Percentiles rank a stretch among this genome's conserved stretches.
phyloP scores from a whole-genome alignment of 2,113 vertebrate genomes.

The Pagrus major region DNA sequence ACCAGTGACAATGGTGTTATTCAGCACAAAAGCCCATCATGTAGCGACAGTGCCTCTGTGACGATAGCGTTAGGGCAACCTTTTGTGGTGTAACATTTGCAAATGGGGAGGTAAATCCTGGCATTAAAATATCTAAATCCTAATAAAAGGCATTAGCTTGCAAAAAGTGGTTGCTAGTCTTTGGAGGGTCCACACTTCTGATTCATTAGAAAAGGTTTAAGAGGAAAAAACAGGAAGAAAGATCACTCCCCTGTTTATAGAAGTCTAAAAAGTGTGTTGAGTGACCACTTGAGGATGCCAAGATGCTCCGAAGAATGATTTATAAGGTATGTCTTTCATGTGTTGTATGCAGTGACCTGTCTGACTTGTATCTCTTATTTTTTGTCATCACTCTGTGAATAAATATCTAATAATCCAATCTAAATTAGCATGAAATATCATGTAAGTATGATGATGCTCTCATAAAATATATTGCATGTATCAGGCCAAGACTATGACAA shows the following conservation, averaged over 20 bases:
- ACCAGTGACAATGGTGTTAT: no score
- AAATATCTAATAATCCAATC: background rate
- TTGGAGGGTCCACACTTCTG: background rate
- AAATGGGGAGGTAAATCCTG: no score
- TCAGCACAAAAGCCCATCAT: no score
- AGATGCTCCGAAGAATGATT: background rate
- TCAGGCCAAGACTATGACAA: background rate
- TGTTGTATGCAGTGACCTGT: background rate
- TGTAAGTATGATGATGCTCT: background rate
- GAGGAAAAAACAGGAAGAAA: background rate
- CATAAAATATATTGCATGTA: background rate
- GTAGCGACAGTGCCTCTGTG: no score
- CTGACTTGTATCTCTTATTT: background rate
- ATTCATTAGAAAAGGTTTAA: background rate
- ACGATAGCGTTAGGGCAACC: no score
- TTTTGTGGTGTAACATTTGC: no score
- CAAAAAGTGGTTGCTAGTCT: no score
- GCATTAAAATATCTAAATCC: no score
- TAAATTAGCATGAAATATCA: background rate
- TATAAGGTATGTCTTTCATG: background rate
- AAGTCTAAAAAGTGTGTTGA: background rate
- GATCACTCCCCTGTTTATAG: background rate
- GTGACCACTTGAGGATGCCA: background rate
- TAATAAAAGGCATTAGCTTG: no score
- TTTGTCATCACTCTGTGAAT: background rate